Percentiles rank a stretch among this genome's conserved stretches.
Conservation (phyloP, 2,888 invertebrate species). For the Folsomia candida region DNA sequence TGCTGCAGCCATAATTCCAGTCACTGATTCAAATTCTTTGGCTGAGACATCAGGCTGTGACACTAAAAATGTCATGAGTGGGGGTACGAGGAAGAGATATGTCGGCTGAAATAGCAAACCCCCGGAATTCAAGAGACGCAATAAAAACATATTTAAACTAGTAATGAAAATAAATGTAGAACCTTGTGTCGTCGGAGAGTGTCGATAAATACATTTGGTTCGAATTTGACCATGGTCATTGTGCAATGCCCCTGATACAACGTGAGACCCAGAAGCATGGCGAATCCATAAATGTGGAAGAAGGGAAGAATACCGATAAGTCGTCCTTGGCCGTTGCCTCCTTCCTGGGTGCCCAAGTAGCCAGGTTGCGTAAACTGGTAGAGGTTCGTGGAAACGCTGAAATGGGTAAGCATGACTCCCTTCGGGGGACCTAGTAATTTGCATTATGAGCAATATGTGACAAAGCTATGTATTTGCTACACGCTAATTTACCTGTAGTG, state of each 20-base stretch:
- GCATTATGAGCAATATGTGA: no score
- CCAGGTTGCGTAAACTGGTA: conserved; percentile 32
- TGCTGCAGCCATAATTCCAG: no score
- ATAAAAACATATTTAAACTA: no score
- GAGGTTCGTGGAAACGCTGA: conserved; percentile 60
- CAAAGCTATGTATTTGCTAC: no score
- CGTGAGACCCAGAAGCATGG: conserved; percentile 64
- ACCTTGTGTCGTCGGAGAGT: conserved; percentile 63
- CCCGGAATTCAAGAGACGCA: no score
- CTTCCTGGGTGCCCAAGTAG: no score
- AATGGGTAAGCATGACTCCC: conserved; percentile 64
- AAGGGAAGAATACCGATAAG: conserved; percentile 70
- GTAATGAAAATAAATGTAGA: conserved; percentile 12
- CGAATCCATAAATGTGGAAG: conserved; percentile 77
- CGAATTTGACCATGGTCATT: conserved; percentile 67
- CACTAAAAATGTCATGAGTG: conserved; percentile 71
- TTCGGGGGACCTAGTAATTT: no score
- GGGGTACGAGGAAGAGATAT: conserved; percentile 66
- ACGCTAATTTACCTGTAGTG: conserved; percentile 29
- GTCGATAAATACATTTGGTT: conserved; percentile 69
- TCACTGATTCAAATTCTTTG: no score
- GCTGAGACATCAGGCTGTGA: no score
- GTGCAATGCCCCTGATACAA: conserved; percentile 63
- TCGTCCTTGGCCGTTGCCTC: conserved; percentile 59
- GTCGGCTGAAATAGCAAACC: conserved; percentile 57